phyloP scores from a whole-genome alignment of 2,113 vertebrate genomes.

The Bubalus kerabau region DNA sequence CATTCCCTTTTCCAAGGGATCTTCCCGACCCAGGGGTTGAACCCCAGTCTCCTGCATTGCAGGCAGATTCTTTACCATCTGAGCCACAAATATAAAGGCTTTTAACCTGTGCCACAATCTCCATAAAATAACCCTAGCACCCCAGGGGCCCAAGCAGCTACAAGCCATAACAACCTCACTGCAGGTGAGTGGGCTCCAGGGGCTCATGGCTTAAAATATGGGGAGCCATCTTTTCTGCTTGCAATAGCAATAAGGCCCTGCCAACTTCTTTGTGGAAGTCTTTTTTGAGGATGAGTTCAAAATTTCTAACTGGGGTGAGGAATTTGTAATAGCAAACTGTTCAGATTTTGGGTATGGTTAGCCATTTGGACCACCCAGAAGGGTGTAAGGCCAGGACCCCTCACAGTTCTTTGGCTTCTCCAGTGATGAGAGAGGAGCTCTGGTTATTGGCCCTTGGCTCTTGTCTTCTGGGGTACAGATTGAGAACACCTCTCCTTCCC shows the following conservation, averaged over 20 bases:
- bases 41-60: background rate
- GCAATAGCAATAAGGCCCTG: background rate
- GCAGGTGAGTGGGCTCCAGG: background rate
- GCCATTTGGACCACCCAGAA: background rate
- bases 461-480: background rate
- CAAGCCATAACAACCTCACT: background rate
- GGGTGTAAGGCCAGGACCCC: background rate
- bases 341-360: background rate
- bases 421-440: background rate
- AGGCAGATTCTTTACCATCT: background rate
- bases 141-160: background rate
- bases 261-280: background rate
- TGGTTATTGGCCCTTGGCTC: background rate
- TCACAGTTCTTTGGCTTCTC: background rate
- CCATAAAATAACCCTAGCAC: background rate
- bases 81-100: background rate
- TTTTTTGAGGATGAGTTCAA: background rate
- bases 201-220: background rate
- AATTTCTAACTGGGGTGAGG: background rate
- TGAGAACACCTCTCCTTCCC: background rate
- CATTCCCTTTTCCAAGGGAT: background rate
- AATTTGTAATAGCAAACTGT: slow-evolving; percentile 5
- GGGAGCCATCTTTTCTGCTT: background rate
- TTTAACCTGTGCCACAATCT: background rate
- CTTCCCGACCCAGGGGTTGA: background rate